Conservation (phyloP, 2,797 vertebrate species). For the Tenualosa ilisha region DNA sequence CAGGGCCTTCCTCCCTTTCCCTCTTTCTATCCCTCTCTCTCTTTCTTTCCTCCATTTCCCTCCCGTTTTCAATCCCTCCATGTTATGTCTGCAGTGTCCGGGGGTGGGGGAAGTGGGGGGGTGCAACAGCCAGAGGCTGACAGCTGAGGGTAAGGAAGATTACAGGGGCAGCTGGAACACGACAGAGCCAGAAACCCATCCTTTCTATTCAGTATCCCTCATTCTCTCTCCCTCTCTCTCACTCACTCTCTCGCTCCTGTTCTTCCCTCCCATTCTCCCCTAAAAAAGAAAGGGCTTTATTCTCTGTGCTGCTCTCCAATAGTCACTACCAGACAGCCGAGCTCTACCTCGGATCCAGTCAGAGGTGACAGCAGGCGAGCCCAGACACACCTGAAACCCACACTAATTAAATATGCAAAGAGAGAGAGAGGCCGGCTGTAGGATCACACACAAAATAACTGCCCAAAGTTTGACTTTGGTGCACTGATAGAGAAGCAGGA, state of each 20-base stretch:
- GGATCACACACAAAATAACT: not conserved
- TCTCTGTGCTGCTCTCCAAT: conserved; percentile 11
- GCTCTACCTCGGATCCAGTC: not conserved
- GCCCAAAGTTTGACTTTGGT: not conserved
- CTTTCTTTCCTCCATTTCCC: not conserved
- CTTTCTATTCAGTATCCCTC: conserved; percentile 1
- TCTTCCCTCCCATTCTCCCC: not conserved
- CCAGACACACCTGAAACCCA: conserved; percentile 55
- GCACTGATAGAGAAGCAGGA: not conserved
- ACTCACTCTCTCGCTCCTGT: conserved; percentile 40
- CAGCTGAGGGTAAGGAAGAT: conserved; percentile 7
- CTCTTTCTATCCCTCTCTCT: not conserved
- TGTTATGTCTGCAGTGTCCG: not conserved
- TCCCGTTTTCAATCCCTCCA: not conserved
- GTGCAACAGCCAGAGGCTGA: not conserved
- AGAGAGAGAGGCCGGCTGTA: not conserved
- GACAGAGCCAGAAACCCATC: not conserved
- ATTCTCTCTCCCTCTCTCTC: conserved; percentile 36
- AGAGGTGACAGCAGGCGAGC: conserved; percentile 2
- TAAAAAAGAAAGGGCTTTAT: conserved; percentile 25
- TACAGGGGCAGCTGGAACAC: conserved; percentile 16
- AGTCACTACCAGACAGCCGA: not conserved
- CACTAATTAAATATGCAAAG: conserved; percentile 26
- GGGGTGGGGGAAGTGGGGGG: not conserved
- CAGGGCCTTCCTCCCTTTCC: not conserved